phyloP scores from a whole-genome alignment of 1,140 invertebrate genomes.

The Drosophila yakuba region DNA sequence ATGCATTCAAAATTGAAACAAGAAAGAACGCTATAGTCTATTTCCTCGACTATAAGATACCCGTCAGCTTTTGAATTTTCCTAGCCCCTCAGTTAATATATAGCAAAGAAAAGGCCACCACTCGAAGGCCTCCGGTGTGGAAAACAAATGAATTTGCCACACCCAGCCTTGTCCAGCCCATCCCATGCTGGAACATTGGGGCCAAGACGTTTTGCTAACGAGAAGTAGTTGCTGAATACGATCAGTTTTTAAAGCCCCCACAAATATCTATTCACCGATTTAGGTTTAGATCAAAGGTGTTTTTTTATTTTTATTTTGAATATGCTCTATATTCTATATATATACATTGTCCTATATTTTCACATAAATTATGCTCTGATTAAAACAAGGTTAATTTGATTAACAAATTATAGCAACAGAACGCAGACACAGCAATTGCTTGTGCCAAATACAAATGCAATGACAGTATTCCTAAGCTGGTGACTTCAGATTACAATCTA shows the following conservation, averaged over 20 bases:
- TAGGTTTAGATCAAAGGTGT: neutral
- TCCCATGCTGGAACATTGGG: neutral
- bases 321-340: no score
- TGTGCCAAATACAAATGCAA: conserved; percentile 16
- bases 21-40: no score
- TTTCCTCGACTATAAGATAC: no score
- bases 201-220: neutral
- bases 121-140: conserved; percentile 15
- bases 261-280: conserved; percentile 4
- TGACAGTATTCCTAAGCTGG: conserved; percentile 22
- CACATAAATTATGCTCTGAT: no score
- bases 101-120: conserved; percentile 34
- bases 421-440: conserved; percentile 7
- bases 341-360: no score
- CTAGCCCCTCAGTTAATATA: neutral
- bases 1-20: no score
- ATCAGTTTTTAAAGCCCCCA: conserved; percentile 29
- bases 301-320: no score
- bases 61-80: neutral
- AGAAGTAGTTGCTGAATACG: conserved; percentile 37
- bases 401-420: no score
- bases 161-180: conserved; percentile 6
- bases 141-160: conserved; percentile 25
- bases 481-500: conserved; percentile 60
- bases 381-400: no score